phyloP scores from a whole-genome alignment of 2,888 invertebrate genomes.

The Litoditis marina region DNA sequence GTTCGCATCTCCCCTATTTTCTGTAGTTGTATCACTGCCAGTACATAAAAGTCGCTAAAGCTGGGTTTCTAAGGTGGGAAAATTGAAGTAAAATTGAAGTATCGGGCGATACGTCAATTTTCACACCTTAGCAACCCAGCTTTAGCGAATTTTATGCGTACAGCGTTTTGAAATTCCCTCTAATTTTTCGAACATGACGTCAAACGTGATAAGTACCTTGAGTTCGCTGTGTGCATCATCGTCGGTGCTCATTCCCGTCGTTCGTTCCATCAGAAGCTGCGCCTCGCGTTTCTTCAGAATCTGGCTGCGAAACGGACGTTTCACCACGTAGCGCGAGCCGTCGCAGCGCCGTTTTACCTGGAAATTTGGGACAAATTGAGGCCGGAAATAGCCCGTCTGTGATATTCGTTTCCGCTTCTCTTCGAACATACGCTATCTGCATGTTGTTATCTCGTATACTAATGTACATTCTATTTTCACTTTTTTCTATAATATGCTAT shows the following conservation, averaged over 20 bases:
- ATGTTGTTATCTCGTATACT: neutral
- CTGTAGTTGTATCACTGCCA: no score
- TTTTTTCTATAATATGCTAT: neutral
- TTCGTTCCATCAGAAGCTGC: constrained; percentile 71
- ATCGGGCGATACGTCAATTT: no score
- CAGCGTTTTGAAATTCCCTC: no score
- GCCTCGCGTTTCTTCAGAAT: constrained; percentile 71
- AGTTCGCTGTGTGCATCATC: constrained; percentile 77
- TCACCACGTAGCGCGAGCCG: constrained; percentile 75
- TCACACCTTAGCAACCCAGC: no score
- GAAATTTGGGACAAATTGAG: constrained; percentile 2
- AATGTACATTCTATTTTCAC: neutral
- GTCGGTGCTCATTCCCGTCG: constrained; percentile 73
- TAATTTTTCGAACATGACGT: no score
- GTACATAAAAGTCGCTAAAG: no score
- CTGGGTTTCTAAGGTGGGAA: no score
- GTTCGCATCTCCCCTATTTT: no score
- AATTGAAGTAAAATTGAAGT: no score
- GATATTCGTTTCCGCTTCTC: no score
- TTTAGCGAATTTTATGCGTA: neutral
- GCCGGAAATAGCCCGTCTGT: no score
- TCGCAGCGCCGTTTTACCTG: constrained; percentile 72
- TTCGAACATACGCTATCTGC: neutral
- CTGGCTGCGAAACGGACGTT: constrained; percentile 70
- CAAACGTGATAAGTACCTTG: constrained; percentile 64